These are phyloP conservation scores for Merops nubicus DNA, from an alignment of 2,113 vertebrate genomes.

Conservation along the genomic window DNA sequence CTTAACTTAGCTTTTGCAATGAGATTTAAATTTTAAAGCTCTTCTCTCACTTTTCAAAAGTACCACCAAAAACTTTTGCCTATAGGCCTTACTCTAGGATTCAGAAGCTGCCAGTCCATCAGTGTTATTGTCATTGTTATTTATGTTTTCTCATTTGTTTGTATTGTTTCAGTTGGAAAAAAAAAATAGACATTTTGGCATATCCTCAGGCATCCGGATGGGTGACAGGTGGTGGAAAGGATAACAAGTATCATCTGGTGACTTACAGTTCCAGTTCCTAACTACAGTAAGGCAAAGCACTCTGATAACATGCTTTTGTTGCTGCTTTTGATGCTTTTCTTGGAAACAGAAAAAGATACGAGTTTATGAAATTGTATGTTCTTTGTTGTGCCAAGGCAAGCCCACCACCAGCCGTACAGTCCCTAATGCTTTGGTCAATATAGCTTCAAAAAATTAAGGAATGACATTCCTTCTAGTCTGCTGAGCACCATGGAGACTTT, in stretches of 20 bases:
- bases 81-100: not conserved
- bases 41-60: not conserved
- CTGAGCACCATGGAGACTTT: not conserved
- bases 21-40: not conserved
- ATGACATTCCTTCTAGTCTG: not conserved
- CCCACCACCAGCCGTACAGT: not conserved
- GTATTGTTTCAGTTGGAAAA: not conserved
- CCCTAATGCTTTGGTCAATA: not conserved
- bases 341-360: accelerated
- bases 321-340: not conserved
- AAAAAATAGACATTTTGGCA: not conserved
- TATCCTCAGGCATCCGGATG: not conserved
- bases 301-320: not conserved
- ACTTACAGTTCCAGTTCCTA: not conserved
- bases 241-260: not conserved
- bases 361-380: not conserved
- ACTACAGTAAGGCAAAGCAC: not conserved
- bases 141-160: not conserved
- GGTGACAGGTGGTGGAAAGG: not conserved
- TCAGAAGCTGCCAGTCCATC: not conserved
- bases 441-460: not conserved
- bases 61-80: not conserved
- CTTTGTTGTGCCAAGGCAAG: not conserved
- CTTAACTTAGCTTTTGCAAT: not conserved
- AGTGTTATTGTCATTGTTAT: not conserved